Base-by-base conservation (phyloP, 2,888 invertebrate genomes). In the Liopterus haemorrhoidalis region DNA sequence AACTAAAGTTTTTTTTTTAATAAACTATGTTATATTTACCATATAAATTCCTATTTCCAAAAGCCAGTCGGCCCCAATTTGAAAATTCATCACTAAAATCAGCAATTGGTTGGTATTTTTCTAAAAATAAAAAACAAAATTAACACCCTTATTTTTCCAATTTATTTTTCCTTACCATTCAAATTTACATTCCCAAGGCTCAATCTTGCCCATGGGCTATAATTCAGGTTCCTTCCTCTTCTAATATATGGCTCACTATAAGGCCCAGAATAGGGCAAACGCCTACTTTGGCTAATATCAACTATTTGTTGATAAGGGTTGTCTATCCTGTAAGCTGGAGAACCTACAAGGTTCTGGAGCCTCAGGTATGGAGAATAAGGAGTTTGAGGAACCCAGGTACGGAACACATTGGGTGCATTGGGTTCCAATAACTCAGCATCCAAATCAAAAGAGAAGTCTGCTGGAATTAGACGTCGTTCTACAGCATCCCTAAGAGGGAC, bases 401-500 rank as follows among this genome's bases (percentile, higher is more conserved):
- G 42, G 1, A 37, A 28, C 9, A 31, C 32, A 5, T 48, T 36
- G 25, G 41, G 49, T 15, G 37, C 12, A 28, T 41, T 2, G 32
- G 51, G 39, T 12, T 42, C n/a, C 15, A 30, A 15, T 39, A 36
- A 6, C 15, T 25, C 53, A 18, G 57, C 46, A 8, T 56, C 53
- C 31, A 19, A 12, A 15, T 54, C 50, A 20, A 46, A 41, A 4
- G 52, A 54, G 30, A 52, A 41, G 66, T 68, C 63, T 32, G 67
- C 64, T 5, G 69, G 69, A 4, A 64, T 60, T 21, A 74, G 77
- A 28, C 77, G 62, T 51, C 71, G 73, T 62, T 85, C 84, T 1
- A 85, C 84, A 0, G 85, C 80, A 60, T 84, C 83, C 56, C 85
- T 71, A 30, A 85, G 63, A 2, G 83, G 83, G 39, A 81, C 52